Evolutionary conservation across 2,888 invertebrate genomes (phyloP), one percentile per base, ranked within the genome.

Genomic region (Dorcus parallelipipedus): DNA sequence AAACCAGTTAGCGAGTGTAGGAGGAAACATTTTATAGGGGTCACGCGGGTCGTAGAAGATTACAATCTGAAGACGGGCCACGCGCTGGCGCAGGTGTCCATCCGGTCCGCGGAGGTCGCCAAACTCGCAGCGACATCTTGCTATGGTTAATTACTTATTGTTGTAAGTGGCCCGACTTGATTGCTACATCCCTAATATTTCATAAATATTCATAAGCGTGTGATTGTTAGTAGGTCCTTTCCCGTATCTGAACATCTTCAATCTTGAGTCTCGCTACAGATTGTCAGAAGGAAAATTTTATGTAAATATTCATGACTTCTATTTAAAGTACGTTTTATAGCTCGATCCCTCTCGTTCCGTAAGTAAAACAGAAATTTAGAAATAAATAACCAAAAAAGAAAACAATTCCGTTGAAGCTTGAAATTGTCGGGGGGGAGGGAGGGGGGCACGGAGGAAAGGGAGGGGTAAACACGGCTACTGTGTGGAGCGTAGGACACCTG

Each of bases 61-160:
- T 71, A 73, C 68, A 72, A 74, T 74, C 74, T 73, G 70, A 73
- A 73, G 72, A 72, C 70, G 51, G 70, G 74, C 74, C 76, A 74
- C 73, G 75, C 73, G 73, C 71, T 73, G 69, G 69, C 71, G 73
- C 76, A 75, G 75, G 76, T 76, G 76, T 73, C 70, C 74, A 72
- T 69, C 67, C 69, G 67, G 64, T 62, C 63, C 58, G 39, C 54
- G 60, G 61, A 64, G 66, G 66, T 64, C 63, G 66, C 63, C 64
- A 66, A 66, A 64, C 65, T 63, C 59, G 67, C 62, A 61, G 73
- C 71, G 73, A 73, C 75, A 74, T 75, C 74, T 76, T 76, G 76
- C 73, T 69, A 69, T 62, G 68, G 66, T 75, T 76, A 76, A 76
- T 77, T 75, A 73, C 73, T 73, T 73, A 75, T 75, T 76, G 75